Base-by-base conservation (phyloP, 2,797 vertebrate genomes). In the Acipenser ruthenus region DNA sequence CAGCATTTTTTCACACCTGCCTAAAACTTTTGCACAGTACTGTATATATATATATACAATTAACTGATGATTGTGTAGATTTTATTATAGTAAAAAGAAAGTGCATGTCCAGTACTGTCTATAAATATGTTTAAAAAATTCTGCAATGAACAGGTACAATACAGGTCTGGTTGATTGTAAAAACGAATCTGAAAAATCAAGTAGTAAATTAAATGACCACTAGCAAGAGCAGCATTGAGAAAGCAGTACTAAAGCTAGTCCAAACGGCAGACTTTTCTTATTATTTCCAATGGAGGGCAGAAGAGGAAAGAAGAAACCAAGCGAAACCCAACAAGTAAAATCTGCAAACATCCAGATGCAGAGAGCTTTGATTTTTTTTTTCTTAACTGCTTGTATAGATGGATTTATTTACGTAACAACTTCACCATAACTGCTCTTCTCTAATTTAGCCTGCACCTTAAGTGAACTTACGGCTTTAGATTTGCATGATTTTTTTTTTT, bases 221-320 rank as follows among this genome's bases (percentile, higher is more conserved):
- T 37, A 37, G 23, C 18, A 62, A 18, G 18, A 62, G 60, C 18
- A 9, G 18, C 8, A n/a, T 62, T 37, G 10, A 62, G 13, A 15
- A 18, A 18, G 60, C 2, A 62, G 6, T 23, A 18, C 60, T 62
- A 9, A 62, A 23, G 8, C 60, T 37, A 11, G 67, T 63, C 37
- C 0, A 13, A 48, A 50, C 69, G 60, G 63, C 47, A 51, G 73
- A 76, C 70, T 79, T 79, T 81, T 69, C 75, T 77, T 73, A 67
- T 47, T 83, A 75, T 79, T 84, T 91, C 86, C 86, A 79, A 83
- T 78, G 88, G 86, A 83, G 86, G 77, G 88, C 87, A 92, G 91
- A 79, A 89, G 88, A 91, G 86, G 81, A 86, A 85, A 88, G 84
- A 86, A 75, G 83, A 75, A 75, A 64, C 65, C 71, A 69, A 82